Evolutionary conservation across 2,888 invertebrate species (phyloP), one percentile per base, ranked within the genome.

Genomic region (Resseliella maxima): DNA sequence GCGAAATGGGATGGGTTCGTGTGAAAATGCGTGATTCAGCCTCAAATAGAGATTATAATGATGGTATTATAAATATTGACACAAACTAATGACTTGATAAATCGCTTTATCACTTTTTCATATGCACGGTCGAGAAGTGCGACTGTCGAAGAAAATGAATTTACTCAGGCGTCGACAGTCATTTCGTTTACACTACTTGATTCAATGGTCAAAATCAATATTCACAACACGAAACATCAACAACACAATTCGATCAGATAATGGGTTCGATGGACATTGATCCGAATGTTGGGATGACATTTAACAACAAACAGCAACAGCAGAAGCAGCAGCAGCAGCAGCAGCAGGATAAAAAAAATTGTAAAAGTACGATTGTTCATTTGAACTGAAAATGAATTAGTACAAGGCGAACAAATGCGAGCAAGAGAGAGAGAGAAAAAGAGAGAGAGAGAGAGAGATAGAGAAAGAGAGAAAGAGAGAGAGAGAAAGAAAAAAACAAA

Each of bases 31-130:
- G 59, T 59, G 59, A 72, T 72, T 31, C 15, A 72, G 31, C 31
- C 72, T 72, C 72, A 27, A 72, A 31, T 31, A 31, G 72, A 72
- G 72, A 72, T 72, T 72, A 72, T 72, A 72, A 72, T 72, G 72
- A 72, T 31, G 72, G 72, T 72, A 72, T 31, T 72, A 72, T 72
- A 72, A 72, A 72, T 72, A 72, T 72, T 72, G 72, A 72, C 72
- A 72, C 72, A 72, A 72, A 72, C 72, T 72, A 72, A 72, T 72
- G 72, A 72, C 31, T 72, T 72, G 72, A 72, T 72, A 72, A 72
- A 72, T 72, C 31, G 72, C 72, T 72, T 72, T 72, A 72, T 72
- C 72, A 72, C 31, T 72, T 72, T 72, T 72, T 72, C 31, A 72
- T 72, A 35, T 72, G 27, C 18, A 21, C 24, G 2, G n/a, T 27